Percentiles rank a stretch among this genome's conserved stretches.
These are phyloP conservation scores for Propithecus deckenii DNA, from an alignment of 2,797 vertebrate species.

Conservation along the genomic window DNA sequence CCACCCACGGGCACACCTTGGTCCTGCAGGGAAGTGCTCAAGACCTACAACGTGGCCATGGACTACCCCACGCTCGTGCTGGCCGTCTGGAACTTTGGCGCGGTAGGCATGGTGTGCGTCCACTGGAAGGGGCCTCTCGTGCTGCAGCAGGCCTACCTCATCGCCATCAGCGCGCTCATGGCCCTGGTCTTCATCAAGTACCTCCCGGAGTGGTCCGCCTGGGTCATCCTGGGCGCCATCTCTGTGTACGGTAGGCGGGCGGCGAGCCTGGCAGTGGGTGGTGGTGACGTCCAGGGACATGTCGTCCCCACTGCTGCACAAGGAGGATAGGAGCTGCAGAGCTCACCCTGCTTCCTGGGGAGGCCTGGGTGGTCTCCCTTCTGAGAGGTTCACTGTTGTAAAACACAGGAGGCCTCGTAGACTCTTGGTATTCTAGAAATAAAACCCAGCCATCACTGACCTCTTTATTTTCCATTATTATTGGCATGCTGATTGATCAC, in stretches of 20 bases:
- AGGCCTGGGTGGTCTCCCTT: neutral
- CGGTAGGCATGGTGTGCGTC: slow-evolving; percentile 97
- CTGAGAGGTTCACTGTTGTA: rapidly evolving
- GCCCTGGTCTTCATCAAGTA: slow-evolving; percentile 98
- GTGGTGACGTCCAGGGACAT: rapidly evolving
- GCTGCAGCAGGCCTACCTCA: slow-evolving; percentile 97
- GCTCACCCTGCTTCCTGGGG: rapidly evolving
- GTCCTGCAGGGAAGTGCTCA: slow-evolving; percentile 91
- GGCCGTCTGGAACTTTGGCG: slow-evolving; percentile 97
- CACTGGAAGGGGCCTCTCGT: slow-evolving; percentile 97
- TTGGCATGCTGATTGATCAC: neutral
- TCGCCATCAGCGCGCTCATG: slow-evolving; percentile 97
- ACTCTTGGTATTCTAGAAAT: neutral
- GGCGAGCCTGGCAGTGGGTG: neutral
- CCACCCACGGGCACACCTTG: neutral
- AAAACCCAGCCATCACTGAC: neutral
- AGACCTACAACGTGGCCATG: slow-evolving; percentile 96
- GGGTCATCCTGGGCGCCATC: slow-evolving; percentile 97
- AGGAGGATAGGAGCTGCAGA: rapidly evolving
- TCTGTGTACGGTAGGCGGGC: slow-evolving; percentile 93
- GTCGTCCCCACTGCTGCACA: neutral
- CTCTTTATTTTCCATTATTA: neutral
- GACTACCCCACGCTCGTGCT: slow-evolving; percentile 94
- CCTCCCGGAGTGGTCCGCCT: slow-evolving; percentile 96
- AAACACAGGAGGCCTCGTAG: rapidly evolving